A percentile compares a stretch with the other conserved stretches of the same genome.
phyloP scores from a whole-genome alignment of 2,888 invertebrate species.

The Bedellia somnulentella region DNA sequence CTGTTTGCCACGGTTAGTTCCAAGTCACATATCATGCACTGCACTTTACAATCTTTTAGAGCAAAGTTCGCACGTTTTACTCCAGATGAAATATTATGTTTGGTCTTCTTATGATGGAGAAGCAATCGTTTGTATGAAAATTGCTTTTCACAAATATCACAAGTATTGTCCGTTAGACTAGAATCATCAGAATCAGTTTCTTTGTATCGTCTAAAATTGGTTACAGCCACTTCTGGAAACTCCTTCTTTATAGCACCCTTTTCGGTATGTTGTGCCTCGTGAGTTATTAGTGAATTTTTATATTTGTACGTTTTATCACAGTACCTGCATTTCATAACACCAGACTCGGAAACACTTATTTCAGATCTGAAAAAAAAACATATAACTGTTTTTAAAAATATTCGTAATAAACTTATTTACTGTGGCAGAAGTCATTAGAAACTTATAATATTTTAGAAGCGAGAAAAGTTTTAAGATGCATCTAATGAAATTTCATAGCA shows the following conservation, averaged over 20 bases:
- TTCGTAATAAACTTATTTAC: too few species aligned
- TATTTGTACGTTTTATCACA: constrained; percentile 45
- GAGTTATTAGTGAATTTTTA: constrained; percentile 29
- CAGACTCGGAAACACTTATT: too few species aligned
- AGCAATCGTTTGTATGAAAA: constrained; percentile 45
- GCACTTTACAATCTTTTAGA: constrained; percentile 42
- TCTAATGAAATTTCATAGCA: too few species aligned
- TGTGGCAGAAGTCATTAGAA: too few species aligned
- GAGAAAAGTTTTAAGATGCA: too few species aligned
- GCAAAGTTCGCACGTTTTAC: constrained; percentile 39
- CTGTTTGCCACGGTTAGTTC: constrained; percentile 44
- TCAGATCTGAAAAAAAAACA: too few species aligned
- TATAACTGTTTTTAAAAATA: too few species aligned
- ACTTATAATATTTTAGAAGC: too few species aligned
- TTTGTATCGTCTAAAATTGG: neutral
- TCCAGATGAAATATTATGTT: constrained; percentile 45
- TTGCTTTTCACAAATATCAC: constrained; percentile 50
- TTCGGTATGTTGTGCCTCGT: constrained; percentile 20
- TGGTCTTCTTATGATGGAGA: constrained; percentile 41
- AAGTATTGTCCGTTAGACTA: constrained; percentile 34
- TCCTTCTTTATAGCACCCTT: constrained; percentile 25
- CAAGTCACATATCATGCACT: constrained; percentile 44
- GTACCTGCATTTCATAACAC: constrained; percentile 23
- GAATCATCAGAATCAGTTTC: constrained; percentile 31
- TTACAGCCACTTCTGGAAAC: constrained; percentile 18